Percentiles rank a stretch among this genome's conserved stretches.
These are phyloP conservation scores for Melipona quadrifasciata DNA, from an alignment of 1,140 invertebrate species.

Conservation along the genomic window DNA sequence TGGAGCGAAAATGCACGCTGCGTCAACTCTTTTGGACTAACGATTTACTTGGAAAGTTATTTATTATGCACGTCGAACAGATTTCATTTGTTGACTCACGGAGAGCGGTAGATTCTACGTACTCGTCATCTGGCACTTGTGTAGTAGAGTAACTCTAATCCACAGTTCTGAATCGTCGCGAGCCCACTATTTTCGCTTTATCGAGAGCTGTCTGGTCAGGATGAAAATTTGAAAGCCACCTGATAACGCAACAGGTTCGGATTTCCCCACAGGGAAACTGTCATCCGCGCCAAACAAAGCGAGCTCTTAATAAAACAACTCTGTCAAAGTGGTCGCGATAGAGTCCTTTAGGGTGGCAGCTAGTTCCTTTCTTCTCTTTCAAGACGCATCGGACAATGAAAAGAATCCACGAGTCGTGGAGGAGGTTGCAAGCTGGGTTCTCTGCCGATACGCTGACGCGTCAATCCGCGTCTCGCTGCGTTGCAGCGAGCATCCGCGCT, in stretches of 20 bases:
- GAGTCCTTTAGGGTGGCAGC: not conserved
- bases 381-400: not conserved
- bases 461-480: not conserved
- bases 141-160: too few relatives aligned
- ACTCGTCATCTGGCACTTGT: not conserved
- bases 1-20: too few relatives aligned
- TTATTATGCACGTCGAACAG: too few relatives aligned
- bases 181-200: too few relatives aligned
- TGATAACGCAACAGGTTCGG: not conserved
- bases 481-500: not conserved
- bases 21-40: not conserved
- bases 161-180: too few relatives aligned
- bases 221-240: not conserved
- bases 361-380: too few relatives aligned
- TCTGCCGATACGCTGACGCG: constrained; percentile 32
- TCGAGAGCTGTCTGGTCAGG: too few relatives aligned
- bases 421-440: not conserved
- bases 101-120: too few relatives aligned
- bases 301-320: not conserved
- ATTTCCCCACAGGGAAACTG: too few relatives aligned
- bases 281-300: not conserved
- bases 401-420: not conserved
- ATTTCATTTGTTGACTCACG: too few relatives aligned
- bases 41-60: too few relatives aligned
- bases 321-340: not conserved